These are phyloP conservation scores for Sparus aurata DNA, from an alignment of 2,797 vertebrate species.

Conservation along the genomic window DNA sequence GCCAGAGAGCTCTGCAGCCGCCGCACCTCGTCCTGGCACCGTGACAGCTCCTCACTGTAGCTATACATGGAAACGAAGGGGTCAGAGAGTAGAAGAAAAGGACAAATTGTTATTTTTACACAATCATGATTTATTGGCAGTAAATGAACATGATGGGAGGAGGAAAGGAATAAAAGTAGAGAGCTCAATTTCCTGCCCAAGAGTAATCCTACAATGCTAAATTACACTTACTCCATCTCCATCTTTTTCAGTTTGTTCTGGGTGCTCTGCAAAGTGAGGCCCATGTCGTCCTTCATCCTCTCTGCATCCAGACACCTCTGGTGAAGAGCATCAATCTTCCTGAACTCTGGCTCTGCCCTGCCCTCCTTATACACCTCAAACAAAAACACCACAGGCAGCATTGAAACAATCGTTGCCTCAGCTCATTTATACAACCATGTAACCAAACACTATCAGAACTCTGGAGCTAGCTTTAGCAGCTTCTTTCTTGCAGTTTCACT, in stretches of 20 bases:
- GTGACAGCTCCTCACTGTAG: conserved; percentile 91
- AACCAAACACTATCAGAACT: conserved; percentile 21
- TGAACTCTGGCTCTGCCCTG: conserved; percentile 86
- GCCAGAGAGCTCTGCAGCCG: conserved; percentile 89
- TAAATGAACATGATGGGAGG: conserved; percentile 10
- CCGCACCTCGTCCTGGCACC: conserved; percentile 89
- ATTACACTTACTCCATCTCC: conserved; percentile 90
- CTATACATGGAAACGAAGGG: conserved; percentile 73
- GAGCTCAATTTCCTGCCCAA: background rate
- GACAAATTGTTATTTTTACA: conserved; percentile 15
- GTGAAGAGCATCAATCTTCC: conserved; percentile 92
- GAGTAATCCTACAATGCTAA: background rate
- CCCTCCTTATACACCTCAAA: conserved; percentile 90
- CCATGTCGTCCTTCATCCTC: conserved; percentile 89
- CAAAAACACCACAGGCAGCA: conserved; percentile 12
- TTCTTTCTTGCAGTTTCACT: conserved; percentile 2
- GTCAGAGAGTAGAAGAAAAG: background rate
- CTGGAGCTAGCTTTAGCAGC: background rate
- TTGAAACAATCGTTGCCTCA: conserved; percentile 2
- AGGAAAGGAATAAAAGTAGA: background rate
- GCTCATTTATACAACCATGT: background rate
- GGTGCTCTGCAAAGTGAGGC: conserved; percentile 88
- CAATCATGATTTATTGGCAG: conserved; percentile 1
- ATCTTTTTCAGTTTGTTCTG: conserved; percentile 92
- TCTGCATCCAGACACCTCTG: conserved; percentile 92